Base-by-base conservation (phyloP, 2,888 invertebrate species). In the Drosophila neonasuta region DNA sequence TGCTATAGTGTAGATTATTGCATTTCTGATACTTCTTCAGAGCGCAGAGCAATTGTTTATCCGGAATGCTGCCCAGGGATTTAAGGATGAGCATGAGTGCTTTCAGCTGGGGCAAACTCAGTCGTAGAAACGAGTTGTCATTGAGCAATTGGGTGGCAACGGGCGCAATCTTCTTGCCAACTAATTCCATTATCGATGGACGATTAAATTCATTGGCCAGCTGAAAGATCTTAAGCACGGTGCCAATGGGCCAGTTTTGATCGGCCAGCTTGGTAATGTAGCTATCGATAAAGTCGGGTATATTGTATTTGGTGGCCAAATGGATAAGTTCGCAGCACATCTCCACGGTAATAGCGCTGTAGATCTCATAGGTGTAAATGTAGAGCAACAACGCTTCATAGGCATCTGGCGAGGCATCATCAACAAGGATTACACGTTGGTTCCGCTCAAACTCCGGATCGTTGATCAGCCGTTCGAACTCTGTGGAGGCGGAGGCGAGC, bases 321-420 rank as follows among this genome's bases (percentile, higher is more conserved):
- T 73, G 62, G 8, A 82, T 50, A 1, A 84, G 34, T 39, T 86
- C 79, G 0, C 39, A 29, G 24, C 64, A 77, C 57, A 81, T 63
- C 1, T 77, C 76, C 2, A 83, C 48, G 3, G 48, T 55, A 11
- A 65, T 68, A 7, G 68, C 48, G 20, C 69, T 68, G 30, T 77
- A 68, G 1, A 86, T 65, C 58, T 86, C 82, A 41, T 80, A 82
- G 13, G 73, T 77, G 52, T 86, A 86, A 11, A 82, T 67, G 8
- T 84, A 86, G 0, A 78, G 68, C 6, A 86, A 41, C 13, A 86
- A 29, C 0, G 71, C 59, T 29, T 80, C 77, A 34, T 86, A 84
- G 7, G 72, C 79, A 30, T 72, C 68, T 11, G 80, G 73, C 0
- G 63, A 64, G n/a, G 82, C 80, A 41, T 86, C 84, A 1, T 68